Conservation (phyloP, 2,888 invertebrate genomes). For the Liodrosophila aerea region DNA sequence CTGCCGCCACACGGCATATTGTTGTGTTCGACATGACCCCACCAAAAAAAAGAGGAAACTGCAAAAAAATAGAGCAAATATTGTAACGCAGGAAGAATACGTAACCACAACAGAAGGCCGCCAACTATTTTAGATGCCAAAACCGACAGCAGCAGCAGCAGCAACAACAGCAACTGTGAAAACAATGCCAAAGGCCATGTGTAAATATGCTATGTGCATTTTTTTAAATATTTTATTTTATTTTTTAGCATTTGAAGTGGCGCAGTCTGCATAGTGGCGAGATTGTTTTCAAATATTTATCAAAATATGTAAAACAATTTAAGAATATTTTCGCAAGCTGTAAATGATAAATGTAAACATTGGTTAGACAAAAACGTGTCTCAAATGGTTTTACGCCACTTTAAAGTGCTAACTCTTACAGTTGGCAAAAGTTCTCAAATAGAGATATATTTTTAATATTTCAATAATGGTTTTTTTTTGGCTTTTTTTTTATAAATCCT, state of each 20-base stretch:
- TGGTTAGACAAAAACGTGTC: too few relatives aligned
- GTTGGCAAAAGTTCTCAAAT: too few relatives aligned
- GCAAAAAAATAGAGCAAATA: conserved; percentile 33
- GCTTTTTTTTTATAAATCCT: too few relatives aligned
- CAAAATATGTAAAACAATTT: conserved; percentile 5
- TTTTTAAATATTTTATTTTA: conserved; percentile 23
- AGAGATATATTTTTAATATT: too few relatives aligned
- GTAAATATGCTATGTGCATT: conserved; percentile 66
- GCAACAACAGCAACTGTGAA: conserved; percentile 39
- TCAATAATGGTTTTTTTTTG: too few relatives aligned
- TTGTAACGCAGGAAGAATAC: conserved; percentile 51
- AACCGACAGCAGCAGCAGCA: conserved; percentile 40
- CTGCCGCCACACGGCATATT: conserved; percentile 44
- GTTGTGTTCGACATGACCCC: conserved; percentile 61
- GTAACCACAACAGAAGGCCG: conserved; percentile 69
- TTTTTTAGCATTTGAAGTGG: conserved; percentile 30
- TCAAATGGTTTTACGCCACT: too few relatives aligned
- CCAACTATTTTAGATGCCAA: conserved; percentile 73
- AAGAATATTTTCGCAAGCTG: conserved; percentile 13
- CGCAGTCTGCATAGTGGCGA: conserved; percentile 47
- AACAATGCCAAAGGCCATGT: conserved; percentile 75
- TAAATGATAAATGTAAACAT: too few relatives aligned
- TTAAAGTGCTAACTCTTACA: too few relatives aligned
- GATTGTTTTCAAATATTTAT: conserved; percentile 29
- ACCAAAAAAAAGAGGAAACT: conserved; percentile 18